Conservation (phyloP, 2,888 invertebrate genomes). For the Hypsopygia costalis region DNA sequence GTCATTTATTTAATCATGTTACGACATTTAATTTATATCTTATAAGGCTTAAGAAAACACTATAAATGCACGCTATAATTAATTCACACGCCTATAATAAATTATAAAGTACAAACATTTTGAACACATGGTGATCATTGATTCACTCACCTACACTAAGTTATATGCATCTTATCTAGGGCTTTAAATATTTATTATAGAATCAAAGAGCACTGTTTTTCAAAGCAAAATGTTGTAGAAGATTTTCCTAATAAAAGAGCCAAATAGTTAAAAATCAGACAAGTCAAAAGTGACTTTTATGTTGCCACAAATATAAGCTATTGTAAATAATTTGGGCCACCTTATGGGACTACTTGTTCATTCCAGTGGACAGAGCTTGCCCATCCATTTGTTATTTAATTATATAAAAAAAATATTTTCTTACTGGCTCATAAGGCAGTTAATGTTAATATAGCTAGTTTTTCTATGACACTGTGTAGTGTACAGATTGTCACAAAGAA, state of each 20-base stretch:
- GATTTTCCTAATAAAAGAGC: conserved; percentile 1
- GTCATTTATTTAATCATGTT: neutral
- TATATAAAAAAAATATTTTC: conserved; percentile 63
- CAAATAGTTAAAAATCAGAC: neutral
- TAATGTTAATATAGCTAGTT: conserved; percentile 37
- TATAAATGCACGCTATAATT: neutral
- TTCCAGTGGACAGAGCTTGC: conserved; percentile 47
- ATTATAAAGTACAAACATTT: conserved; percentile 3
- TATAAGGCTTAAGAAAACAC: no score
- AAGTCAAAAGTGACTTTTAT: neutral
- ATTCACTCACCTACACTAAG: no score
- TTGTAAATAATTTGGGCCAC: neutral
- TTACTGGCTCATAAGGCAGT: conserved; percentile 43
- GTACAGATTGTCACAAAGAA: conserved; percentile 21
- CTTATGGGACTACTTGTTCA: conserved; percentile 16
- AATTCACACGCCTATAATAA: neutral
- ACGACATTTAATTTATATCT: no score
- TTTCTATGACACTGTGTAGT: conserved; percentile 38
- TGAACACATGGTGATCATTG: no score
- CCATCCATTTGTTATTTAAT: conserved; percentile 64
- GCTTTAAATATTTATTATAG: neutral
- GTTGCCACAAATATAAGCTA: conserved; percentile 2
- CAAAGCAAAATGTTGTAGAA: conserved; percentile 3
- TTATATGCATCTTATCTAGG: neutral
- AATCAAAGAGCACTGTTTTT: conserved; percentile 4